Base-by-base conservation (phyloP, 2,888 invertebrate genomes). In the Dendrolimus houi region DNA sequence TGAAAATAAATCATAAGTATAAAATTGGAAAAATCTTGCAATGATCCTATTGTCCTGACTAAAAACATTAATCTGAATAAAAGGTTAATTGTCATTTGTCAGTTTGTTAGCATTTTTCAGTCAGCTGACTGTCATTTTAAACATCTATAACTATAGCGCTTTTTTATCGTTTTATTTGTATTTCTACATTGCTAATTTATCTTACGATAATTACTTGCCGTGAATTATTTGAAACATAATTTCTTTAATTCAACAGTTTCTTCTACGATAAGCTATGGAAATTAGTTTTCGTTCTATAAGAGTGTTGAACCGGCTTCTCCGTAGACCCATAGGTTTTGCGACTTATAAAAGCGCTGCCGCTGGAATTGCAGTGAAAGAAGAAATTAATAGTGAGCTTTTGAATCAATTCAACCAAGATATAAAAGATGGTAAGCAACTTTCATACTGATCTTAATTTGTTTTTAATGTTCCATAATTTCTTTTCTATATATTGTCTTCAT, bases 371-470 rank as follows among this genome's bases (percentile, higher is more conserved):
- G 71, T 78, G 1, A 83, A 86, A 60, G 87, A 85, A 68, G 82
- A 88, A 58, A 60, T 72, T 2, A 85, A 81, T 60, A 63, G 70
- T 0, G 84, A 82, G 55, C 64, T 88, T 10, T 58, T 89, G 54
- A 82, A 74, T 57, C 64, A 75, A 7, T 87, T 79, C 60, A 89
- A 90, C 61, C 70, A 72, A 58, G 89, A 89, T 58, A 85, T 79
- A 54, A 76, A 75, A 69, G 72, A 79, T 60, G 89, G 89, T 87
- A 69, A 72, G 78, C 60, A 29, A 29, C 29, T 29, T 29, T 29
- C 3, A 0, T 29, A 6, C 29, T 29, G 29, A 1, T 14, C 14
- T 1, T n/a, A n/a, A 2, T 17, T 17, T 17, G 17, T 17, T 17
- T 3, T 29, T 29, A 29, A 29, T 29, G 29, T 29, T 29, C 3